Percentiles rank a stretch among this genome's conserved stretches.
These are phyloP conservation scores for Andrena chrysosceles DNA, from an alignment of 2,888 invertebrate species.

Conservation along the genomic window DNA sequence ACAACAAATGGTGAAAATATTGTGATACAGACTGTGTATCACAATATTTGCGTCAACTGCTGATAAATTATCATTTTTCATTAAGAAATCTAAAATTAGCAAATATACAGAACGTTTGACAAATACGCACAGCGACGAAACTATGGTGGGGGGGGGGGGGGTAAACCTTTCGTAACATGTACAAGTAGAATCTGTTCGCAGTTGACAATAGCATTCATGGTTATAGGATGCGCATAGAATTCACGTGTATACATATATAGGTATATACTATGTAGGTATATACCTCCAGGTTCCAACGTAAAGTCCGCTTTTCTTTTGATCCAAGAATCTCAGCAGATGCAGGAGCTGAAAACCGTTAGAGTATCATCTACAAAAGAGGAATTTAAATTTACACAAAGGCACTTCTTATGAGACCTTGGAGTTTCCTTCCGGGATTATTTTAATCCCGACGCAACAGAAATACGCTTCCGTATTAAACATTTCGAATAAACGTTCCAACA, in stretches of 20 bases:
- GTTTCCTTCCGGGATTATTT: neutral
- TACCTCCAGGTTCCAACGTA: neutral
- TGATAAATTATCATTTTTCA: too few species aligned
- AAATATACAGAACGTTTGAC: too few species aligned
- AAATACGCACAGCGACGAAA: neutral
- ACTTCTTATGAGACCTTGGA: neutral
- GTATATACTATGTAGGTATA: neutral
- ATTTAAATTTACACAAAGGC: neutral
- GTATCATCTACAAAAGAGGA: constrained; percentile 24
- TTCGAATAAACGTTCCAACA: too few species aligned
- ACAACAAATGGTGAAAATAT: too few species aligned
- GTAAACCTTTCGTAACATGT: neutral
- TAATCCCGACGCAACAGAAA: neutral
- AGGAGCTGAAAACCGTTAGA: constrained; percentile 52
- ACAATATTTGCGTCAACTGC: too few species aligned
- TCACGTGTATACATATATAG: neutral
- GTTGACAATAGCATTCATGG: constrained; percentile 2
- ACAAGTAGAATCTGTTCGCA: constrained; percentile 21
- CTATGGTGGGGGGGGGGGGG: too few species aligned
- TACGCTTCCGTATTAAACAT: too few species aligned
- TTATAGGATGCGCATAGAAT: constrained; percentile 26
- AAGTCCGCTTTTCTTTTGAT: constrained; percentile 32
- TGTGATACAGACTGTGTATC: too few species aligned
- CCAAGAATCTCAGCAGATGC: neutral
- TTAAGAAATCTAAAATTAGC: too few species aligned